Conservation (phyloP, 2,888 invertebrate species). For the Ptychoptera albimana region DNA sequence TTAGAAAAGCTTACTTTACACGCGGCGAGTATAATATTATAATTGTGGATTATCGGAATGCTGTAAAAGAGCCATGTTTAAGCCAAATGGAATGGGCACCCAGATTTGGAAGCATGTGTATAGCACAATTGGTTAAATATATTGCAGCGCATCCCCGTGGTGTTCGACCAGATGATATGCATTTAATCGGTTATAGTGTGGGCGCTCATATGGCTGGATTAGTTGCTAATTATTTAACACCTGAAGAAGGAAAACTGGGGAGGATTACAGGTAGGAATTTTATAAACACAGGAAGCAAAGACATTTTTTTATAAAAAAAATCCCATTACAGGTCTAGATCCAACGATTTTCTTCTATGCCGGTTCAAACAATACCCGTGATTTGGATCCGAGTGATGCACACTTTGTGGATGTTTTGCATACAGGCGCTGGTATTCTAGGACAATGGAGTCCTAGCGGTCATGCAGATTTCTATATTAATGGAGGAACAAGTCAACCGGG, state of each 20-base stretch:
- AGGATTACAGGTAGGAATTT: conserved; percentile 53
- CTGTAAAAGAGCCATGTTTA: conserved; percentile 70
- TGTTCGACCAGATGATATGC: conserved; percentile 54
- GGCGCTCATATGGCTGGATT: conserved; percentile 76
- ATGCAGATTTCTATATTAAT: conserved; percentile 79
- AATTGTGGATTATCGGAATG: conserved; percentile 67
- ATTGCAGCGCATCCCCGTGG: conserved; percentile 62
- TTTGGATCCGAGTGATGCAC: conserved; percentile 62
- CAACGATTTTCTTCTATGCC: conserved; percentile 75
- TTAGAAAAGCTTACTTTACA: conserved; percentile 67
- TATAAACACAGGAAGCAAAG: too few relatives aligned
- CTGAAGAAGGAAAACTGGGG: conserved; percentile 57
- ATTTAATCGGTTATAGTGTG: conserved; percentile 74
- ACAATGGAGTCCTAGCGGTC: conserved; percentile 79
- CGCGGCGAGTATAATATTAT: conserved; percentile 71
- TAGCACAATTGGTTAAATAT: conserved; percentile 66
- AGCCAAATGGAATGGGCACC: conserved; percentile 57
- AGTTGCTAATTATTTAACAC: conserved; percentile 55
- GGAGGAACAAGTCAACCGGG: conserved; percentile 78
- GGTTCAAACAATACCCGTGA: conserved; percentile 66
- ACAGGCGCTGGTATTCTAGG: conserved; percentile 78
- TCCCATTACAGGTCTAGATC: conserved; percentile 45
- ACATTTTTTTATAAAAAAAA: too few relatives aligned
- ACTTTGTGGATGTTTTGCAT: conserved; percentile 70
- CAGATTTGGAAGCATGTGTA: conserved; percentile 51